Percentiles rank a stretch among this genome's conserved stretches.
These are phyloP conservation scores for Drosophila oshimai DNA, from an alignment of 1,140 invertebrate genomes.

Conservation along the genomic window DNA sequence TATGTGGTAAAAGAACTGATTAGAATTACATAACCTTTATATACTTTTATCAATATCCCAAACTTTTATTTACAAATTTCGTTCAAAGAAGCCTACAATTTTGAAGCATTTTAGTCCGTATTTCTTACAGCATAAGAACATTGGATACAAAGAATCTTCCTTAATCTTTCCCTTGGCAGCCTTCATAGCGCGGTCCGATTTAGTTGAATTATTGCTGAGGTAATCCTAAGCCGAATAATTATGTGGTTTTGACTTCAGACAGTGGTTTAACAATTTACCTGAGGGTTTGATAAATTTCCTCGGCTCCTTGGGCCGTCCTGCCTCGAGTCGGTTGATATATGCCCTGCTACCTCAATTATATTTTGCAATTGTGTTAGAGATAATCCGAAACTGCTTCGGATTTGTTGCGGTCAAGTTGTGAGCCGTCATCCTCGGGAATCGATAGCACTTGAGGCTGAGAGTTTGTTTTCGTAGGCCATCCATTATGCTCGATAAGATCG, in stretches of 20 bases:
- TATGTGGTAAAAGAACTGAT: no score
- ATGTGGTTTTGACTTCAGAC: conserved; percentile 28
- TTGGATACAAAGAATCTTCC: neutral
- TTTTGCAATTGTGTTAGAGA: conserved; percentile 18
- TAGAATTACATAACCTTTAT: no score
- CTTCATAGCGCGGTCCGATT: neutral
- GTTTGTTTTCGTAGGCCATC: conserved; percentile 33
- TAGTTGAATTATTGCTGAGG: conserved; percentile 25
- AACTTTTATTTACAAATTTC: no score
- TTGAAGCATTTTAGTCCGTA: neutral
- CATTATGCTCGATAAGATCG: conserved; percentile 56
- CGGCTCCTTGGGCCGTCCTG: conserved; percentile 1
- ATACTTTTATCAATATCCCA: no score
- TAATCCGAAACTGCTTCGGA: conserved; percentile 36
- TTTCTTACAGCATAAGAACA: neutral
- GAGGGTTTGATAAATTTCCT: conserved; percentile 19
- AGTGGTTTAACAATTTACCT: conserved; percentile 11
- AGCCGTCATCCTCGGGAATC: conserved; percentile 22
- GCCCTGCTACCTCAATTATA: conserved; percentile 24
- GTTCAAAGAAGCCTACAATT: neutral
- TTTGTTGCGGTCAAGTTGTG: conserved; percentile 33
- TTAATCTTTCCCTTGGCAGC: neutral
- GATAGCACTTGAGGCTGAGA: neutral
- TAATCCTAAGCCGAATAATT: conserved; percentile 32
- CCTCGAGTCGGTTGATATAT: conserved; percentile 12